Conservation (phyloP, 23 tunicate genomes). For the Trididemnum clinides region DNA sequence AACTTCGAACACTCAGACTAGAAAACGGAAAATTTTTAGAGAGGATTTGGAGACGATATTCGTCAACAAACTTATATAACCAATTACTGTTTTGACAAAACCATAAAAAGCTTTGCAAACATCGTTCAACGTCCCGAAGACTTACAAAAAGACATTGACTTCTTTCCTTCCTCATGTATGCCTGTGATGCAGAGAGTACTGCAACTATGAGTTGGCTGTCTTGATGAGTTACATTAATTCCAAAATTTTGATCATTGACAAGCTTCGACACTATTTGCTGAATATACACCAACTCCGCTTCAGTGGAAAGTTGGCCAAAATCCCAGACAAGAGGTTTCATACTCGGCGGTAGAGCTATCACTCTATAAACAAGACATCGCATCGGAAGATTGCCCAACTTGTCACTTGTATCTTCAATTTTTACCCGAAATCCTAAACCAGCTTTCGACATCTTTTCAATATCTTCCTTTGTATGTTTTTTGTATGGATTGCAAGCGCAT, state of each 20-base stretch:
- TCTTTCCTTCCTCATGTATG: constrained; percentile 48
- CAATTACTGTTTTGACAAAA: constrained; percentile 37
- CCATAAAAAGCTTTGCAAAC: constrained; percentile 55
- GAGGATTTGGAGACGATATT: neutral
- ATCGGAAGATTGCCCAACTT: constrained; percentile 71
- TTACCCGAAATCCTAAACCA: constrained; percentile 73
- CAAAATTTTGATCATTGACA: too few relatives aligned
- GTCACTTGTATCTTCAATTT: constrained; percentile 58
- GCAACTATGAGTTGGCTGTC: too few relatives aligned
- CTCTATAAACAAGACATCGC: constrained; percentile 75
- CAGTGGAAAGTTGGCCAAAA: constrained; percentile 55
- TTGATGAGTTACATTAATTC: too few relatives aligned
- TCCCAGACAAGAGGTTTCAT: constrained; percentile 91
- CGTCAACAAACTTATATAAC: constrained; percentile 19
- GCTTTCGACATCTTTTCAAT: constrained; percentile 69
- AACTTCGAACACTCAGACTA: neutral
- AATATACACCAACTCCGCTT: constrained; percentile 68
- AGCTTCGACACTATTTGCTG: constrained; percentile 52
- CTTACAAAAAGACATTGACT: constrained; percentile 73
- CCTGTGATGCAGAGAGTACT: constrained; percentile 56
- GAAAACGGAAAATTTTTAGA: neutral
- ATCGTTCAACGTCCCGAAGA: constrained; percentile 84
- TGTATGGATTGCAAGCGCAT: constrained; percentile 81
- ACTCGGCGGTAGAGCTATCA: constrained; percentile 86
- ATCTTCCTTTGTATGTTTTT: constrained; percentile 46